Evolutionary conservation across 2,797 vertebrate species (phyloP).

Genomic region (Taeniopygia guttata): DNA sequence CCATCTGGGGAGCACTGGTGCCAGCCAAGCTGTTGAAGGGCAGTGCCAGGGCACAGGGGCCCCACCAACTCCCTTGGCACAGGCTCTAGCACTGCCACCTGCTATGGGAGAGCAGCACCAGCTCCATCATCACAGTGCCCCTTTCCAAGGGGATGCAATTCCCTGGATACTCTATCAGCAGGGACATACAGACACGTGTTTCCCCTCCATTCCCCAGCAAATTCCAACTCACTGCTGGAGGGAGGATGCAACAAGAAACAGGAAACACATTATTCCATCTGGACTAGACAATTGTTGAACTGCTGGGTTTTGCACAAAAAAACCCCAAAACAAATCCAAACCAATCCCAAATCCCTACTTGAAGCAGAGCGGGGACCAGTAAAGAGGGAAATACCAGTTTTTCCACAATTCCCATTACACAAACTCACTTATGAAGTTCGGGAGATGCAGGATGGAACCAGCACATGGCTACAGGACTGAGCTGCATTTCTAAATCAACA

Average conservation of each 20-base stretch:
- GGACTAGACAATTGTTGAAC: not conserved
- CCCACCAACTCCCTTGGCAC: not conserved
- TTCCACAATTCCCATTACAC: not conserved
- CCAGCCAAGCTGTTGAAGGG: not conserved
- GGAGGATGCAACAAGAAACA: not conserved
- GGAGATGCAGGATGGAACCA: not conserved
- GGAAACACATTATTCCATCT: not conserved
- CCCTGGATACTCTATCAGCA: not conserved
- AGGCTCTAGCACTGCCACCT: not conserved
- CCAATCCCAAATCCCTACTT: not conserved
- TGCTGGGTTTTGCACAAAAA: not conserved
- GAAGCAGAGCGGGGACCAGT: not conserved
- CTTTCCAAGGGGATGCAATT: not conserved
- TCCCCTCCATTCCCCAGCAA: not conserved
- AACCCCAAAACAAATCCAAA: not conserved
- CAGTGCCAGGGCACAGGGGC: not conserved
- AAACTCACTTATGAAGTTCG: not conserved
- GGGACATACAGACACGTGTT: not conserved
- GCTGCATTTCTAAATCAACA: not conserved
- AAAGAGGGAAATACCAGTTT: not conserved
- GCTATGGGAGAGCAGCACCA: not conserved
- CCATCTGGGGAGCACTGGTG: not conserved
- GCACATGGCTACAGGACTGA: fast-evolving
- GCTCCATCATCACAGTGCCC: fast-evolving
- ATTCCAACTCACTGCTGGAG: not conserved